Evolutionary conservation across 1,140 invertebrate genomes (phyloP), one percentile per base, ranked within the genome.

Genomic region (Micrasema longulum): DNA sequence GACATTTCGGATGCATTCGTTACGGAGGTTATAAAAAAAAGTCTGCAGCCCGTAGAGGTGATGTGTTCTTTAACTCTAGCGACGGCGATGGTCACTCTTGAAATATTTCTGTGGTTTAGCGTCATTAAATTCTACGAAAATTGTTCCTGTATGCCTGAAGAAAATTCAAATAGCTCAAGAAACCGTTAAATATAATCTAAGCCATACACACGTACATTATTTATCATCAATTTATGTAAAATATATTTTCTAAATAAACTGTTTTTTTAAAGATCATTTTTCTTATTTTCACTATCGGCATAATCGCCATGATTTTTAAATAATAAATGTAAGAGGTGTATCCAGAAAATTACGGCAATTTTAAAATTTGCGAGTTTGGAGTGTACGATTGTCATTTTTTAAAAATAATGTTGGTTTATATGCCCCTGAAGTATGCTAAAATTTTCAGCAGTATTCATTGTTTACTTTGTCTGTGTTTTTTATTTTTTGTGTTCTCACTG

Each of bases 1-100:
- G 50, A 68, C 66, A 14, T 48, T 12, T 36, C 66, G 1, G 52
- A 68, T 38, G 26, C 7, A 16, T 45, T 12, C n/a, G n/a, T 55
- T 1, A 55, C 50, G 4, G 48, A 68, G 10, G 18, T 55, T 1
- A 10, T 45, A 2, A 11, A 14, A 0, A 38, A 0, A 1, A n/a
- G 1, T n/a, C 45, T 57, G 1, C 2, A 7, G 1, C 36, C 52
- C 1, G 5, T 20, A 0, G 35, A 55, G 11, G 10, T 55, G 10
- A 3, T 68, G 18, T 55, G 0, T 6, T 1, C 0, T 11, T 52
- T 68, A 2, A n/a, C 11, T 1, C 10, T 41, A 9, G 50, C 66
- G 7, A 55, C 38, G 11, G 5, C 57, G 1, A 23, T 68, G 22
- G 52, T 26, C 11, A n/a, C 22, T 12, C 3, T 45, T 3, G 66